phyloP scores from a whole-genome alignment of 2,113 vertebrate genomes.

The Charadrius vociferus region DNA sequence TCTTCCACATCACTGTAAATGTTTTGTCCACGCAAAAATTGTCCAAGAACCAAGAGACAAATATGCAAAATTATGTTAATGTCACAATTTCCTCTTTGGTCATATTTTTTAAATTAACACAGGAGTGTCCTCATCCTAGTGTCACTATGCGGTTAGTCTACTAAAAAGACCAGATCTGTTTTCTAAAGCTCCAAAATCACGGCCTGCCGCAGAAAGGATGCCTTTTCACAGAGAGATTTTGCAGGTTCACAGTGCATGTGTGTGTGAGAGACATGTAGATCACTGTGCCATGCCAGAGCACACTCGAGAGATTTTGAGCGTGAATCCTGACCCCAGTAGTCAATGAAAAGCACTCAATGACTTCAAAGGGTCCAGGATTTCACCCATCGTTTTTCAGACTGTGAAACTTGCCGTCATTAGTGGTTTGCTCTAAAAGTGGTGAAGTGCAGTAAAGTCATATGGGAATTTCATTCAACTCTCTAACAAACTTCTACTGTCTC shows the following conservation, averaged over 20 bases:
- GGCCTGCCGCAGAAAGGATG: background rate
- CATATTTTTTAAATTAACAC: background rate
- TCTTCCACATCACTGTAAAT: background rate
- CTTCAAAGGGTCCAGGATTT: constrained; percentile 54
- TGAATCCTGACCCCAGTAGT: constrained; percentile 53
- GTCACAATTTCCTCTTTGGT: background rate
- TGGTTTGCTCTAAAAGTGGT: background rate
- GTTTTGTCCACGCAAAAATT: background rate
- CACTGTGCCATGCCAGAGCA: background rate
- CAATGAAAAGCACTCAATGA: constrained; percentile 58
- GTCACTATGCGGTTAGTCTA: background rate
- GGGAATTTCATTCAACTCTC: background rate
- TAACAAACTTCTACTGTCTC: background rate
- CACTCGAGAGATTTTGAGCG: background rate
- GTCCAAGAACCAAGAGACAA: background rate
- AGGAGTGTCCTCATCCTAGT: background rate
- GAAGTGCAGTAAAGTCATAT: background rate
- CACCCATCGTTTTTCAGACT: constrained; percentile 59
- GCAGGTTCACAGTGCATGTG: background rate
- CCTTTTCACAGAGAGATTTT: background rate
- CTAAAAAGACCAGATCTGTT: background rate
- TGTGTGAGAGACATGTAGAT: background rate
- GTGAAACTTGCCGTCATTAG: constrained; percentile 40
- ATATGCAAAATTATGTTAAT: background rate
- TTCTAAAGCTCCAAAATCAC: background rate